Evolutionary conservation across 1,140 invertebrate species (phyloP), one percentile per base, ranked within the genome.

Genomic region (Epicauta chinensis): DNA sequence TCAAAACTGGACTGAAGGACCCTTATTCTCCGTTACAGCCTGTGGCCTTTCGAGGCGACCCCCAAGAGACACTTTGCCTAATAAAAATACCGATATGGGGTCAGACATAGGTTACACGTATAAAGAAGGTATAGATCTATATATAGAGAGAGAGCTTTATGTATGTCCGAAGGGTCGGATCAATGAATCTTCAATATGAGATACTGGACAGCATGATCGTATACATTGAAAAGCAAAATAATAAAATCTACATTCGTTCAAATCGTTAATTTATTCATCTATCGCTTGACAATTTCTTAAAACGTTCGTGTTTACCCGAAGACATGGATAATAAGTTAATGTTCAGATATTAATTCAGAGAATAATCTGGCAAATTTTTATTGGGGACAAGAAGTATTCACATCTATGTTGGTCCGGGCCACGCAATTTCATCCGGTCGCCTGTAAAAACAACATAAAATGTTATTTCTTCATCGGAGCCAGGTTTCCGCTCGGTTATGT

Each of bases 401-500:
- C 7, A 23, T 23, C 23, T 23, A 7, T 23, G 23, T 23, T 3
- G 23, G 23, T 23, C 23, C 23, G 7, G 23, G 23, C 23, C 23
- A 23, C 23, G 36, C 46, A 49, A 49, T 49, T 49, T 39, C 58
- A 55, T 58, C 51, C 50, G 42, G 35, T 55, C 57, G 56, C 60
- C 56, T 60, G 62, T 62, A 64, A 64, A 64, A 64, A 62, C 59
- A 62, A 64, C 62, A 64, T 64, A 65, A 65, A 65, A 65, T 59
- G 61, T 63, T 65, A 65, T 65, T 65, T 65, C 63, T 65, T 63
- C 61, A 65, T 65, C 56, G 64, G 62, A 62, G 61, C 61, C 64
- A 61, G 64, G 58, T 63, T 60, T 62, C 58, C 56, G 59, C 53
- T 47, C 42, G 44, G 52, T 55, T 49, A 51, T 55, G 51, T 47